Evolutionary conservation across 1,140 invertebrate species (phyloP).

Genomic region (Paramacrobiotus metropolitanus): DNA sequence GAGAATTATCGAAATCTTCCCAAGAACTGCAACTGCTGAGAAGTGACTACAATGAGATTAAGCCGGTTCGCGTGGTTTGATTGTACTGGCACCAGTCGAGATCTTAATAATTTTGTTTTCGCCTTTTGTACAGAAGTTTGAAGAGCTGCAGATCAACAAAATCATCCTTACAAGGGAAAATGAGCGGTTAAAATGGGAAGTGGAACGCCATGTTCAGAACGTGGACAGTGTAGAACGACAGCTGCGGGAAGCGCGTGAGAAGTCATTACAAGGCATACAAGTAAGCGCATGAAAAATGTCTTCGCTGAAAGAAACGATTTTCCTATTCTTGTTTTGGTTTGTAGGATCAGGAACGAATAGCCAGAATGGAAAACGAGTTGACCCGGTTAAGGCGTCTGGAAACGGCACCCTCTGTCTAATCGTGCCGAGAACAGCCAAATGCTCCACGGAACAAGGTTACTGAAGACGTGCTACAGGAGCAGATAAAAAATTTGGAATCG

Average conservation of each 20-base stretch:
- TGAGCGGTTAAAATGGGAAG: not conserved
- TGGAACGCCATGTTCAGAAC: not conserved
- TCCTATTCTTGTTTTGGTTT: not conserved
- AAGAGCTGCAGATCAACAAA: constrained; percentile 1
- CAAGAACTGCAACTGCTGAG: not conserved
- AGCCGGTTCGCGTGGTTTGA: no score
- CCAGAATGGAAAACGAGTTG: not conserved
- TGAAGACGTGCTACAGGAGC: not conserved
- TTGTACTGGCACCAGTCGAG: no score
- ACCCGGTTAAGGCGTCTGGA: not conserved
- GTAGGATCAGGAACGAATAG: not conserved
- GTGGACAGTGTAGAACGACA: not conserved
- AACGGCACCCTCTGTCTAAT: not conserved
- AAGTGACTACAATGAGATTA: not conserved
- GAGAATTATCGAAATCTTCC: not conserved
- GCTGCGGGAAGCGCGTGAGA: not conserved
- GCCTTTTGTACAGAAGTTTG: not conserved
- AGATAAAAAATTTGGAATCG: not conserved
- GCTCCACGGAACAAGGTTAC: not conserved
- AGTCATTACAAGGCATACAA: not conserved
- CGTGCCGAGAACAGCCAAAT: not conserved
- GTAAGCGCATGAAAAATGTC: no score
- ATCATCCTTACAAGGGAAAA: not conserved
- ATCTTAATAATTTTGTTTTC: no score
- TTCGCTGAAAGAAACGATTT: not conserved